Base-by-base conservation (phyloP, 2,113 vertebrate species). In the Burhinus oedicnemus region DNA sequence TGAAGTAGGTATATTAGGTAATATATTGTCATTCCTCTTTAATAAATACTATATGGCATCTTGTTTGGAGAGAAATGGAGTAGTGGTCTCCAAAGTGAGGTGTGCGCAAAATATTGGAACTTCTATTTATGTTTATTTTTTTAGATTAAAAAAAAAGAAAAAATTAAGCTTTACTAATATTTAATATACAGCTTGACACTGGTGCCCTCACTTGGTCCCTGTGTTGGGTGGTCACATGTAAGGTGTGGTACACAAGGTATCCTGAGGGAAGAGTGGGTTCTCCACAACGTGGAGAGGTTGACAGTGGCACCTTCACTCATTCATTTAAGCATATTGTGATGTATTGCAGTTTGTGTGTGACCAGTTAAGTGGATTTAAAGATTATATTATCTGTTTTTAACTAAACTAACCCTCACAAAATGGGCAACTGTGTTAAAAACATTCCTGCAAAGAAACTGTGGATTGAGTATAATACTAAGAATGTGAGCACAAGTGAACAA, bases 251-350 rank as follows among this genome's bases (percentile, higher is more conserved):
- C 15, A 15, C 29, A 34, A 29, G 32, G 4, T 78, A 23, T 22
- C 10, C 8, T n/a, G 11, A 58, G 54, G 12, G 19, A 91, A 64
- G 23, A 61, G 7, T 26, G 21, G n/a, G 5, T 55, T 27, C 9
- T 79, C 5, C n/a, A 79, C 25, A 83, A 65, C 5, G 0, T 4
- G 8, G 15, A 44, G 7, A 26, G 12, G 2, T 20, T 60, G 34
- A 40, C 32, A 45, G 12, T 17, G 8, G 6, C 0, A 0, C n/a
- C 7, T 58, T 54, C 7, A 20, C 8, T 65, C 4, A 0, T 69
- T 54, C 17, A 20, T 54, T 77, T 32, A 84, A 72, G 20, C 34
- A 5, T 54, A 29, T 61, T 75, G 32, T 29, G 12, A 15, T 42
- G 2, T 42, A 12, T 58, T 60, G 30, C 16, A 69, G 42, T 49